Conservation (phyloP, 2,113 vertebrate genomes). For the Chaenocephalus aceratus region DNA sequence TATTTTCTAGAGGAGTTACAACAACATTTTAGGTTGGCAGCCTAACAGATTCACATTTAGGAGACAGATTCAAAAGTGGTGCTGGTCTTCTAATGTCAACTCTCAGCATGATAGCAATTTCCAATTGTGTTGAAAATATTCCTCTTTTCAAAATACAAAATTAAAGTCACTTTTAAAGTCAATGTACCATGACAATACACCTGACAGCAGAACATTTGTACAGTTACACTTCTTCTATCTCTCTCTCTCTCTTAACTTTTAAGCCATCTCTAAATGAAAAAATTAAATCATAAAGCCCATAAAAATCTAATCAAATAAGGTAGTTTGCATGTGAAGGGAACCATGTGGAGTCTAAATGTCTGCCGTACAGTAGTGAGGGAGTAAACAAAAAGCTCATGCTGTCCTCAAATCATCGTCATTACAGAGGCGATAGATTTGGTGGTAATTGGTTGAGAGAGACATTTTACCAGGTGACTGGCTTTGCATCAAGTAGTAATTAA, state of each 20-base stretch:
- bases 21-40: no score
- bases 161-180: neutral
- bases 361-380: slow-evolving; percentile 11
- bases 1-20: no score
- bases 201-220: neutral
- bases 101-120: neutral
- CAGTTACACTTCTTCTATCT: neutral
- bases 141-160: neutral
- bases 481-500: slow-evolving; percentile 72
- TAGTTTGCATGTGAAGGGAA: slow-evolving; percentile 23
- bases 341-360: slow-evolving; percentile 12
- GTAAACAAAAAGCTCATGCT: slow-evolving; percentile 60
- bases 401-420: slow-evolving; percentile 75
- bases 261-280: slow-evolving; percentile 8
- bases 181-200: neutral
- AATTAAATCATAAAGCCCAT: neutral
- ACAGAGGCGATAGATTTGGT: slow-evolving; percentile 70
- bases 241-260: neutral
- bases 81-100: slow-evolving; percentile 4
- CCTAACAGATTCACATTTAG: neutral
- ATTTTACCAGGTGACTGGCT: slow-evolving; percentile 71
- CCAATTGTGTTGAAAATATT: neutral
- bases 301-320: neutral
- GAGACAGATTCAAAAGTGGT: neutral
- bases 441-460: slow-evolving; percentile 75